phyloP scores from a whole-genome alignment of 2,888 invertebrate genomes.

The Pollenia amentaria region DNA sequence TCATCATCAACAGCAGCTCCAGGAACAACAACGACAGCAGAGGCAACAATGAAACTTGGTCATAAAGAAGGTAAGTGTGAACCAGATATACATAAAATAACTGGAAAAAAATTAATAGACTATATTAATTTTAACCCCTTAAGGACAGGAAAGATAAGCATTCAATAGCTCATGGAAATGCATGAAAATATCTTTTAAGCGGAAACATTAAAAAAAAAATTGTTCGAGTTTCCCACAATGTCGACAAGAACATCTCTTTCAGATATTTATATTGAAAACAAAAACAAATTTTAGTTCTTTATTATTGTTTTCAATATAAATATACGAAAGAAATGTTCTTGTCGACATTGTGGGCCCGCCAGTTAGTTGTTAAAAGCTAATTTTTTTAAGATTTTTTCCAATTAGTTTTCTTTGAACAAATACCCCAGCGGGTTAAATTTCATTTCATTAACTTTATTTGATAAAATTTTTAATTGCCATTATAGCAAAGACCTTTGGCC shows the following conservation, averaged over 20 bases:
- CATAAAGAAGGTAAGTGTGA: conserved; percentile 71
- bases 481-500: conserved; percentile 22
- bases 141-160: background rate
- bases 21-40: background rate
- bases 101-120: background rate
- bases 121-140: conserved; percentile 51
- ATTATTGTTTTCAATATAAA: too few relatives aligned
- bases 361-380: too few relatives aligned
- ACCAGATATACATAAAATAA: conserved; percentile 31
- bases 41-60: conserved; percentile 65
- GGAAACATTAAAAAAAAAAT: too few relatives aligned
- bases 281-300: too few relatives aligned
- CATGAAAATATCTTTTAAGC: too few relatives aligned
- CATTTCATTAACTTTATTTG: conserved; percentile 12
- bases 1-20: background rate
- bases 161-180: background rate
- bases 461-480: conserved; percentile 51
- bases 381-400: background rate
- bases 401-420: background rate
- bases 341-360: too few relatives aligned
- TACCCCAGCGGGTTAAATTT: conserved; percentile 31
- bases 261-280: too few relatives aligned
- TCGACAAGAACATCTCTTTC: too few relatives aligned
- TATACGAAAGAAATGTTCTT: too few relatives aligned
- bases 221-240: too few relatives aligned